Percentiles rank a stretch among this genome's conserved stretches.
phyloP scores from a whole-genome alignment of 2,888 invertebrate genomes.

The Erannis defoliaria region DNA sequence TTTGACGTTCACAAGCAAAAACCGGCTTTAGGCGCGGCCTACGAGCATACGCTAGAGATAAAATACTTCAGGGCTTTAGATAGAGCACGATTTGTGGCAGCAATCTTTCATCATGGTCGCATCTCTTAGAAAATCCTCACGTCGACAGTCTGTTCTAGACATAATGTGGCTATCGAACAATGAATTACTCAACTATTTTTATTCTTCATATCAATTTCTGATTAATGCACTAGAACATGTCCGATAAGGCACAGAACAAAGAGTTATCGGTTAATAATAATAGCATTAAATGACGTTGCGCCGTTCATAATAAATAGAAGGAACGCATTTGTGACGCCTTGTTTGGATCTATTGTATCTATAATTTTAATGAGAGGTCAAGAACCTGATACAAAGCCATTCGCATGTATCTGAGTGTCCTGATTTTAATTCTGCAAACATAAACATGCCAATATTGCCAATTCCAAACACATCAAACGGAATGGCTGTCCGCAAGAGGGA shows the following conservation, averaged over 20 bases:
- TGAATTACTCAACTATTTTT: conserved; percentile 28
- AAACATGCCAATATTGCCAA: conserved; percentile 31
- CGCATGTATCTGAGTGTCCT: background rate
- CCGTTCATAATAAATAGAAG: conserved; percentile 31
- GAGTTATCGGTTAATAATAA: conserved; percentile 43
- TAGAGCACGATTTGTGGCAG: conserved; percentile 35
- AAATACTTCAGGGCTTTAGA: conserved; percentile 34
- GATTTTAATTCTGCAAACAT: conserved; percentile 9
- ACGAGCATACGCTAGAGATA: conserved; percentile 30
- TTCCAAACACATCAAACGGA: conserved; percentile 30
- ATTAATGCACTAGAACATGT: conserved; percentile 36
- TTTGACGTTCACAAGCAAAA: conserved; percentile 21
- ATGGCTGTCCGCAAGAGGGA: conserved; percentile 16
- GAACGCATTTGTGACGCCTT: conserved; percentile 36
- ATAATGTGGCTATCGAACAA: conserved; percentile 19
- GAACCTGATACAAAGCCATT: conserved; percentile 26
- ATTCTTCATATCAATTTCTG: conserved; percentile 36
- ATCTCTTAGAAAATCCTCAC: conserved; percentile 19
- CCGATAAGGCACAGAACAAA: conserved; percentile 44
- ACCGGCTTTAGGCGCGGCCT: conserved; percentile 11
- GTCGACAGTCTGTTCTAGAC: conserved; percentile 11
- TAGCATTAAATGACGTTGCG: conserved; percentile 35
- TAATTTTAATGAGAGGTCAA: conserved; percentile 38
- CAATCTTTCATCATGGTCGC: conserved; percentile 18
- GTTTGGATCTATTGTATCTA: conserved; percentile 28